These are phyloP conservation scores for Poecilia gillii DNA, from an alignment of 2,797 vertebrate genomes.

Conservation along the genomic window DNA sequence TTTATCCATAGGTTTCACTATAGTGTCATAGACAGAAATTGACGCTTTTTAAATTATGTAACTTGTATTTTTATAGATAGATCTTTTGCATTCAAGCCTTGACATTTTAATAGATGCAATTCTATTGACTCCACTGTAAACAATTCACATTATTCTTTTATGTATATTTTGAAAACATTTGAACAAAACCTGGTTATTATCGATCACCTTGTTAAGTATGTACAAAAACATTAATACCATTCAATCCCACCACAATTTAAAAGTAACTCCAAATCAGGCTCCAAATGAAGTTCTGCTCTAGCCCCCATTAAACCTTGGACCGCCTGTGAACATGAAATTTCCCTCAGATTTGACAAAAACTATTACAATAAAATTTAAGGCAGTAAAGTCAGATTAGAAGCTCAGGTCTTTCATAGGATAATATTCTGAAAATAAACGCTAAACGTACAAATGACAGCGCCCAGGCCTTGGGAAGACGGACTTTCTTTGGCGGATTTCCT, in stretches of 20 bases:
- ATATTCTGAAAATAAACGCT: not conserved
- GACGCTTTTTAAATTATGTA: not conserved
- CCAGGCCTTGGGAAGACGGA: not conserved
- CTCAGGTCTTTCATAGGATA: not conserved
- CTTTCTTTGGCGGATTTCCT: not conserved
- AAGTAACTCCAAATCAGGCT: not conserved
- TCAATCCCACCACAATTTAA: not conserved
- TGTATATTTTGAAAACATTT: not conserved
- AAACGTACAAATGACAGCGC: not conserved
- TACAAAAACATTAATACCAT: not conserved
- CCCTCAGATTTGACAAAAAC: not conserved
- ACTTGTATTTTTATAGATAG: not conserved
- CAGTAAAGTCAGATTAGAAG: not conserved
- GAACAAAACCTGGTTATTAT: not conserved
- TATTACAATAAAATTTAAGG: not conserved
- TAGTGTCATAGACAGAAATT: not conserved
- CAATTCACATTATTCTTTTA: no score
- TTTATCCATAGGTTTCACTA: not conserved
- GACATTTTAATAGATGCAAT: not conserved
- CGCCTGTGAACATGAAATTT: not conserved
- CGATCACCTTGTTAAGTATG: not conserved
- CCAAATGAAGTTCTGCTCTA: not conserved
- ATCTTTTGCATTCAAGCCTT: not conserved
- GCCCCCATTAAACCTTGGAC: not conserved
- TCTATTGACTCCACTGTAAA: not conserved